Evolutionary conservation across 2,888 invertebrate species (phyloP).

Genomic region (Trachelus tabidus): DNA sequence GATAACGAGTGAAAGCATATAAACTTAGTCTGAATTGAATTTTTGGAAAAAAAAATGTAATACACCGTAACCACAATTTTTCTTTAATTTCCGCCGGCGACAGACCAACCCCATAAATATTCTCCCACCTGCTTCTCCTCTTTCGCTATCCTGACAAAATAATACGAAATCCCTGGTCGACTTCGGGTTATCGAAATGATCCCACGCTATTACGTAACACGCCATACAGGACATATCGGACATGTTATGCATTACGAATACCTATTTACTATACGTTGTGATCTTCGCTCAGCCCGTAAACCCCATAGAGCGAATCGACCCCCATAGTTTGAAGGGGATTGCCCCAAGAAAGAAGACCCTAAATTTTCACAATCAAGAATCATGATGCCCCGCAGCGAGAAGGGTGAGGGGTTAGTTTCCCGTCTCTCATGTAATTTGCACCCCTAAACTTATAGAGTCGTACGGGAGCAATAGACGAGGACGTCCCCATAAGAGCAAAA

Average conservation of each 20-base stretch:
- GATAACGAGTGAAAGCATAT: background rate
- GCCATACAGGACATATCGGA: background rate
- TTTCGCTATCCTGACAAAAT: background rate
- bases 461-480: background rate
- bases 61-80: background rate
- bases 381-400: slow-evolving; percentile 13
- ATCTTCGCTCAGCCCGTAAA: background rate
- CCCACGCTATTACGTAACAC: background rate
- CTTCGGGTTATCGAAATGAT: background rate
- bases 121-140: background rate
- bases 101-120: background rate
- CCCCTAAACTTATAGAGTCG: slow-evolving; percentile 7
- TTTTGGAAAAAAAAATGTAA: background rate
- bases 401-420: background rate
- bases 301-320: background rate
- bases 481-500: background rate
- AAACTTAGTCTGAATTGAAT: background rate
- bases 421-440: slow-evolving; percentile 10
- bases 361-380: slow-evolving; percentile 23
- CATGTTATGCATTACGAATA: background rate
- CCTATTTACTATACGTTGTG: background rate
- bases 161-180: background rate
- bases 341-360: background rate
- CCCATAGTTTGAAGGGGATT: background rate
- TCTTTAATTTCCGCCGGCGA: background rate